Evolutionary conservation across 2,797 vertebrate species (phyloP).

Genomic region (Carapus acus): DNA sequence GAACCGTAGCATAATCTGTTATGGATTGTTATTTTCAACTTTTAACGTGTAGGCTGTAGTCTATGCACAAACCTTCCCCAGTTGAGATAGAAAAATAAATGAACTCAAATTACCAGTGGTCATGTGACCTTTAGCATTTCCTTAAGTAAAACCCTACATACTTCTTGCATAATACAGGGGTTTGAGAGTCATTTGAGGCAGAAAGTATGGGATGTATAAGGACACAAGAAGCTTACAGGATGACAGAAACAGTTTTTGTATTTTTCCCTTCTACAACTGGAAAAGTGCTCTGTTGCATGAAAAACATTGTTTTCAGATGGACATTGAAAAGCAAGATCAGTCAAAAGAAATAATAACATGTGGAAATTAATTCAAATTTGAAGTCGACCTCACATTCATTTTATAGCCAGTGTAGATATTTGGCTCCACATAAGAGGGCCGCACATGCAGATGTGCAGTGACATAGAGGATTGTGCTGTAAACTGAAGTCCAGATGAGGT

Average conservation of each 20-base stretch:
- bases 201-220: too few species aligned
- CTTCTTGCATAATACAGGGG: too few species aligned
- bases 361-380: slow-evolving; percentile 6
- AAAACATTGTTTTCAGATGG: not conserved
- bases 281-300: not conserved
- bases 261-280: too few species aligned
- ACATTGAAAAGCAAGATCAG: not conserved
- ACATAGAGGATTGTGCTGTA: not conserved
- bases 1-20: not conserved
- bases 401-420: slow-evolving; percentile 4
- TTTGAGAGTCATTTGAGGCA: too few species aligned
- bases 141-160: too few species aligned
- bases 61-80: too few species aligned
- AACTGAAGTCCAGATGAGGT: not conserved
- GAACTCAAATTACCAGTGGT: too few species aligned
- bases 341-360: not conserved
- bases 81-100: too few species aligned
- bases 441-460: not conserved
- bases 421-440: not conserved
- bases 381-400: slow-evolving; percentile 1
- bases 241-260: not conserved
- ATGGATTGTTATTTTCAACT: too few species aligned
- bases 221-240: too few species aligned
- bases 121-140: too few species aligned
- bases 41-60: too few species aligned